Evolutionary conservation across 2,797 vertebrate species (phyloP).

Genomic region (Lepilemur ruficaudatus): DNA sequence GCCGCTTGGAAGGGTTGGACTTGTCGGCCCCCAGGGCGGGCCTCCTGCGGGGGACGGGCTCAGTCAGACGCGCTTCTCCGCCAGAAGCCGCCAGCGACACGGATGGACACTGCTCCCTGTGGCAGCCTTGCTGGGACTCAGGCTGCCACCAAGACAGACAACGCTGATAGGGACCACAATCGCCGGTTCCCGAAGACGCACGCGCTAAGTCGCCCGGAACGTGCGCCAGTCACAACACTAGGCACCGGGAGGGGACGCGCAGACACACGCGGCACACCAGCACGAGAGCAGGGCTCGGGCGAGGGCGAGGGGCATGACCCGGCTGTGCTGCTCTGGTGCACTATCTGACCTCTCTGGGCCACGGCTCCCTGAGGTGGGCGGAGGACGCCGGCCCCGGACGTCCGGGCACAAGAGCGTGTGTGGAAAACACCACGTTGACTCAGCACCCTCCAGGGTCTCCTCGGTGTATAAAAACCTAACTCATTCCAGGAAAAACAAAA

Average conservation of each 20-base stretch:
- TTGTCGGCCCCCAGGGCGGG: constrained; percentile 90
- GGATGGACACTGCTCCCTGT: not conserved
- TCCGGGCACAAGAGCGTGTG: not conserved
- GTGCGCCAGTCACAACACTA: too few species aligned
- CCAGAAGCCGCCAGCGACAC: rapidly evolving
- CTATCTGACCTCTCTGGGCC: not conserved
- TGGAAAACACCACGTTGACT: not conserved
- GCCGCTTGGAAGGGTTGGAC: constrained; percentile 96
- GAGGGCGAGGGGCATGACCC: too few species aligned
- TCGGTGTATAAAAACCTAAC: too few species aligned
- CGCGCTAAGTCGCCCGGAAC: rapidly evolving
- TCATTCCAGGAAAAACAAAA: not conserved
- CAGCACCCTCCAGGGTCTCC: not conserved
- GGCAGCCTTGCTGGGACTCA: not conserved
- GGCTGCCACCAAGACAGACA: not conserved
- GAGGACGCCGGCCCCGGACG: not conserved
- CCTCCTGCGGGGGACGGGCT: constrained; percentile 86
- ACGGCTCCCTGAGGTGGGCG: too few species aligned
- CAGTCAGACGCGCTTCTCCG: not conserved
- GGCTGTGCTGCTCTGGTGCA: not conserved
- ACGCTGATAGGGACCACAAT: not conserved
- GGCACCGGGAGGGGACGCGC: not conserved
- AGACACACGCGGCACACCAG: too few species aligned
- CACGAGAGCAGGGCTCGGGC: not conserved
- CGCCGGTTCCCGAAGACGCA: rapidly evolving